Base-by-base conservation (phyloP, 2,113 vertebrate species). In the Myxocyprinus asiaticus region DNA sequence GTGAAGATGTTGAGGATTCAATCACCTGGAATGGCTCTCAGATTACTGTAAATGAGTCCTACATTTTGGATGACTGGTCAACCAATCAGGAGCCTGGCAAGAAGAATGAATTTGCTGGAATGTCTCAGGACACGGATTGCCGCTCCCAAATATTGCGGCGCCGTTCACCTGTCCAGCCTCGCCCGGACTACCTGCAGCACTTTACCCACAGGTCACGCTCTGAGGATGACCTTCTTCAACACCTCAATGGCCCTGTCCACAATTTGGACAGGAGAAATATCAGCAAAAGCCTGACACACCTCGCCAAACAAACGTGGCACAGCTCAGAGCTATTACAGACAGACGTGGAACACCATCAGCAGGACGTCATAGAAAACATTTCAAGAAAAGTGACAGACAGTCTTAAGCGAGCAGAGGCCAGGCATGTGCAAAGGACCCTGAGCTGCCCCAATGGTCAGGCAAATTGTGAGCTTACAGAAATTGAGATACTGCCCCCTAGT, bases 221-320 rank as follows among this genome's bases (percentile, higher is more conserved):
- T 0, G 97, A 98, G 88, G 95, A 96, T 86, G 96, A 91, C 73
- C 93, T 98, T 65, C 90, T 95, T 4, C 96, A 94, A 42, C 89
- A 93, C 15, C 9, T 95, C 83, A 80, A 0, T 48, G 67, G 0
- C 33, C 73, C 0, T 11, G 55, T 50, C 17, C 45, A 14, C 22
- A 72, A 67, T 7, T 77, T 61, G 15, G 2, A 7, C 74, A 51
- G 63, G 82, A 81, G 71, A 77, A 51, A 8, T 0, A 22, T 0
- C 77, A 96, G 94, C 59, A 91, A 84, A 55, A 97, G 97, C 85
- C 84, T 95, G 78, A 91, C 93, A 0, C 93, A 95, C 85, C 93
- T 97, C 15, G 15, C 62, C 50, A 11, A 56, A 58, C 77, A 81
- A 3, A 45, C 17, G 12, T 33, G 33, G 0, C 78, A 78, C 66